These are phyloP conservation scores for Camptogramma bilineatum DNA, from an alignment of 2,888 invertebrate species.

Conservation along the genomic window DNA sequence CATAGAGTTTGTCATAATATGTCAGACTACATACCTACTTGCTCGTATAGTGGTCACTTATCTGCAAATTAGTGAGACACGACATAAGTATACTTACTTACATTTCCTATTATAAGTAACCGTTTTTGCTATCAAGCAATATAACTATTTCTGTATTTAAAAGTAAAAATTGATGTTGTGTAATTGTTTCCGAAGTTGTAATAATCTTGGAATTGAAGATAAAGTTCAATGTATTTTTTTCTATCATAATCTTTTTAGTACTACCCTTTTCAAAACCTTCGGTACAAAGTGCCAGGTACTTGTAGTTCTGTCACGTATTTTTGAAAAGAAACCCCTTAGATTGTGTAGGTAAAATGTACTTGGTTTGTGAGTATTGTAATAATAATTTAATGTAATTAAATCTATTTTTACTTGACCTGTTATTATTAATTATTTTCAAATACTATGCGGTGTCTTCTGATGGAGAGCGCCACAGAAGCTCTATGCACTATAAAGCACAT, in stretches of 20 bases:
- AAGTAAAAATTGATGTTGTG: slow-evolving; percentile 3
- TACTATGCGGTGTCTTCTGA: no score
- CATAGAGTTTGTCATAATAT: no score
- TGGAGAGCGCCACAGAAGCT: no score
- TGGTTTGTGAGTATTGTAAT: slow-evolving; percentile 63
- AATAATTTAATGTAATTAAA: slow-evolving; percentile 66
- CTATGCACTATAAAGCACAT: no score
- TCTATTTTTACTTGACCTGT: slow-evolving; percentile 71
- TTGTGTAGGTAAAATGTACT: slow-evolving; percentile 52
- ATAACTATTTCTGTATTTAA: slow-evolving; percentile 1
- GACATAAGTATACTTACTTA: background rate
- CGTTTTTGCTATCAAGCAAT: slow-evolving; percentile 4
- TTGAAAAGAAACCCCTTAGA: slow-evolving; percentile 53
- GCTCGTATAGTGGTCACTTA: background rate
- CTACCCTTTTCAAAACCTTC: background rate
- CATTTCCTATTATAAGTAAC: background rate
- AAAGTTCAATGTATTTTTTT: slow-evolving; percentile 6
- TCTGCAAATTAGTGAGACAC: slow-evolving; percentile 1
- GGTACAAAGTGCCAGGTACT: slow-evolving; percentile 62
- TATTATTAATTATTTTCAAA: slow-evolving; percentile 11
- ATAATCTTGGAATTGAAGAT: slow-evolving; percentile 16
- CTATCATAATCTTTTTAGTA: background rate
- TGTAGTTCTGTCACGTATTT: slow-evolving; percentile 48
- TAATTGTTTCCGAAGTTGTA: background rate
- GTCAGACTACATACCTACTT: no score